Conservation (phyloP, 2,888 invertebrate species). For the Diplazon laetatorius region DNA sequence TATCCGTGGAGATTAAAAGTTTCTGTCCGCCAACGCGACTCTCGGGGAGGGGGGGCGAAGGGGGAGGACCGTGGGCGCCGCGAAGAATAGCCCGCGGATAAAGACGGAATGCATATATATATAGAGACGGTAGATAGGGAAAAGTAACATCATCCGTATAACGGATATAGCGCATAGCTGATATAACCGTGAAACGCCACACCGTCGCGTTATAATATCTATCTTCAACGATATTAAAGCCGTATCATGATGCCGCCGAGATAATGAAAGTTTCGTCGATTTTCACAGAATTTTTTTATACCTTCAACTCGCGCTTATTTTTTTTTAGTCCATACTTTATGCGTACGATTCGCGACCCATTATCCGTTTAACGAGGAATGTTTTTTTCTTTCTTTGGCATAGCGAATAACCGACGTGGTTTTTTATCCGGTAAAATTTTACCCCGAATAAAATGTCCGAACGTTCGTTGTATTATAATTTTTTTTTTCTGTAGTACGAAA, state of each 20-base stretch:
- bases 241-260: conserved; percentile 39
- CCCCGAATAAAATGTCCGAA: no score
- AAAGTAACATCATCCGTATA: conserved; percentile 27
- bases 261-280: conserved; percentile 50
- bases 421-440: neutral
- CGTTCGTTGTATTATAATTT: no score
- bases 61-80: conserved; percentile 14
- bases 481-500: no score
- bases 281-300: conserved; percentile 1
- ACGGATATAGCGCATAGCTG: conserved; percentile 20
- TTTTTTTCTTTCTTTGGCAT: no score
- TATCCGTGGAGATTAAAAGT: conserved; percentile 60
- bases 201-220: conserved; percentile 26
- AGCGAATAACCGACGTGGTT: neutral
- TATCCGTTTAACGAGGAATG: neutral
- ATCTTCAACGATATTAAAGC: conserved; percentile 46
- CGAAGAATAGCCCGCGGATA: conserved; percentile 33
- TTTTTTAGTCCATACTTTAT: neutral
- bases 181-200: conserved; percentile 2
- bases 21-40: conserved; percentile 49
- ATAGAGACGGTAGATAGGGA: conserved; percentile 27
- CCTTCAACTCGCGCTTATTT: neutral
- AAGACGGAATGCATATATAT: conserved; percentile 29
- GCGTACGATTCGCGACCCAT: no score
- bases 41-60: no score